These are phyloP conservation scores for Rhinolophus ferrumequinum DNA, from an alignment of 2,113 vertebrate genomes.

Conservation along the genomic window DNA sequence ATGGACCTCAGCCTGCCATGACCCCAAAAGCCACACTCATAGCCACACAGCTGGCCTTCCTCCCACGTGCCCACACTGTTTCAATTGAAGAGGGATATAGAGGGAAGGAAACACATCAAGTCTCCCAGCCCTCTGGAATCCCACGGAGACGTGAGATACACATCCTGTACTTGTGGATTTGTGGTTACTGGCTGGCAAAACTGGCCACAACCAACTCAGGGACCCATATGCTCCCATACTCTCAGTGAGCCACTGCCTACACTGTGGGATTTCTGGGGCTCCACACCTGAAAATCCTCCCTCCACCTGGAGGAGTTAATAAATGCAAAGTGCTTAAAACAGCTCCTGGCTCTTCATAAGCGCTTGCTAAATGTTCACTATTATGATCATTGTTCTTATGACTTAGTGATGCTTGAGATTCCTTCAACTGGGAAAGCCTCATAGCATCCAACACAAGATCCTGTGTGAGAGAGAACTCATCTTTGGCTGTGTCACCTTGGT, in stretches of 20 bases:
- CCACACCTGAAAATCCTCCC: background rate
- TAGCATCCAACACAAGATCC: background rate
- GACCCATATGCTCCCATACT: background rate
- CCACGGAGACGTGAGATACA: background rate
- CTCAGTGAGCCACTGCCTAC: background rate
- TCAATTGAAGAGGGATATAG: rapidly evolving
- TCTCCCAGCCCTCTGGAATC: background rate
- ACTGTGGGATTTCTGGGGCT: background rate
- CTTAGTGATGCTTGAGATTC: background rate
- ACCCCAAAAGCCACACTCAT: background rate
- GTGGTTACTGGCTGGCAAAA: background rate
- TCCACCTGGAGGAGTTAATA: background rate
- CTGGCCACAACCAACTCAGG: background rate
- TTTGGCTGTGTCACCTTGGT: background rate
- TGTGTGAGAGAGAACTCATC: background rate
- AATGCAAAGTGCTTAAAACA: background rate
- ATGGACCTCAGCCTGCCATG: background rate
- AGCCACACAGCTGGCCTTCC: background rate
- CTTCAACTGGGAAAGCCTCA: background rate
- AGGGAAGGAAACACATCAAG: background rate
- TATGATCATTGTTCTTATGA: background rate
- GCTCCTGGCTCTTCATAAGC: background rate
- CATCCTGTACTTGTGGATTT: background rate
- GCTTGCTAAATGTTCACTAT: background rate
- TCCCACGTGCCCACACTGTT: rapidly evolving